Evolutionary conservation across 2,888 invertebrate species (phyloP).

Genomic region (Orchesellides sinensis): DNA sequence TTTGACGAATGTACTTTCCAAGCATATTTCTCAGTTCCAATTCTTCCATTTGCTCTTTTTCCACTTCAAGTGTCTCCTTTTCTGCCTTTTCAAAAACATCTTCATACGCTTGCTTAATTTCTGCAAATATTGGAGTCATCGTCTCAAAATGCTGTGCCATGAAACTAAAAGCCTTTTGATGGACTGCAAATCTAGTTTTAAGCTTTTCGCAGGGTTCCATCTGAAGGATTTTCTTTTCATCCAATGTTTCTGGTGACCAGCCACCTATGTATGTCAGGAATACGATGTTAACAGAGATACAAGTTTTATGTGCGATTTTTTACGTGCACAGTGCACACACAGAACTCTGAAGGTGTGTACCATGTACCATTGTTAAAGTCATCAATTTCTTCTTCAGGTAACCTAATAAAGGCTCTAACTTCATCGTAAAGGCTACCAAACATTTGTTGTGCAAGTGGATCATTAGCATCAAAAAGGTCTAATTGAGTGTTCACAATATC

Average conservation of each 20-base stretch:
- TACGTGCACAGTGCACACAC: neutral
- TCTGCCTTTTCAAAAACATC: constrained; percentile 61
- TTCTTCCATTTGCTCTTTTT: constrained; percentile 53
- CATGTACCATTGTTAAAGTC: constrained; percentile 45
- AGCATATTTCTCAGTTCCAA: constrained; percentile 30
- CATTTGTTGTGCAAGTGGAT: constrained; percentile 49
- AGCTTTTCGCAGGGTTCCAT: constrained; percentile 58
- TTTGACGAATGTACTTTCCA: constrained; percentile 41
- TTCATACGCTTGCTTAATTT: constrained; percentile 56
- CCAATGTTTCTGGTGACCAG: constrained; percentile 41
- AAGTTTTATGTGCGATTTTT: neutral
- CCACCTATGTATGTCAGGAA: no score
- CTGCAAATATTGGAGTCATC: constrained; percentile 44
- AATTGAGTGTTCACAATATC: constrained; percentile 26
- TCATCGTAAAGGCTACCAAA: constrained; percentile 50
- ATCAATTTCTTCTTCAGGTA: constrained; percentile 58
- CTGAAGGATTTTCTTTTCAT: constrained; percentile 26
- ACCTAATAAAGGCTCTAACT: constrained; percentile 34
- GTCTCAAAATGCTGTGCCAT: constrained; percentile 58
- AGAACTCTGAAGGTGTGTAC: neutral
- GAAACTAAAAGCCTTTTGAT: constrained; percentile 54
- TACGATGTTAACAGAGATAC: neutral
- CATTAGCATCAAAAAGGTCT: constrained; percentile 31
- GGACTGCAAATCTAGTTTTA: constrained; percentile 37
- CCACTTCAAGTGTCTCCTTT: constrained; percentile 51